Evolutionary conservation across 37 sponge, comb jelly and placozoan genomes (phyloP).

Genomic region (Crambe crambe): DNA sequence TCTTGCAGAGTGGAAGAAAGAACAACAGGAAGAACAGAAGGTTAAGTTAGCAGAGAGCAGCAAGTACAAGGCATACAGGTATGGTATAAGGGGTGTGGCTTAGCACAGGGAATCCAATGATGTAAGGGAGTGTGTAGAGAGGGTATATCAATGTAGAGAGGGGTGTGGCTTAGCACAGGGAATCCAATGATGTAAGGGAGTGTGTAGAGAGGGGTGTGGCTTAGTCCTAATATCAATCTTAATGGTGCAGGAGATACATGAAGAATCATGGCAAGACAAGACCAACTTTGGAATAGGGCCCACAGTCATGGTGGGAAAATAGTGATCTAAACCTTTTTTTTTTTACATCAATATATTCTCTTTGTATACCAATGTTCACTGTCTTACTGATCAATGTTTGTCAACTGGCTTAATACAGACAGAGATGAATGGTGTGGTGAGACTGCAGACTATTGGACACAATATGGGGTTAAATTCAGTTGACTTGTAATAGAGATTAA

Average conservation of each 20-base stretch:
- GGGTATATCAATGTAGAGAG: neutral
- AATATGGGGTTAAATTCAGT: too few relatives aligned
- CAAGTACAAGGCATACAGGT: constrained; percentile 75
- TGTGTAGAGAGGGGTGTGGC: neutral
- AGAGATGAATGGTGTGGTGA: too few relatives aligned
- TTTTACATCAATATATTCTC: too few relatives aligned
- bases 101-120: neutral
- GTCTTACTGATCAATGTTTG: too few relatives aligned
- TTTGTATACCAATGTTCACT: too few relatives aligned
- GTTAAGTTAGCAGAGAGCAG: constrained; percentile 54
- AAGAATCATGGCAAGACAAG: neutral
- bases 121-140: neutral
- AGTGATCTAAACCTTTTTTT: too few relatives aligned
- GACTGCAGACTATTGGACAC: too few relatives aligned
- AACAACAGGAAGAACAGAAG: constrained; percentile 46
- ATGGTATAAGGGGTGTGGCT: neutral
- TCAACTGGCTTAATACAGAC: too few relatives aligned
- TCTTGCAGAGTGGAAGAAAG: constrained; percentile 24
- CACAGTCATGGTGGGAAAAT: too few relatives aligned
- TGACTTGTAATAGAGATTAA: too few relatives aligned
- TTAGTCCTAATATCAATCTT: neutral
- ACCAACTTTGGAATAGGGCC: too few relatives aligned
- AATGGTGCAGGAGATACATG: neutral
- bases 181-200: neutral
- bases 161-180: neutral